Percentiles rank a stretch among this genome's conserved stretches.
Evolutionary conservation across 2,888 invertebrate genomes (phyloP).

Genomic region (Bellardia pandia): DNA sequence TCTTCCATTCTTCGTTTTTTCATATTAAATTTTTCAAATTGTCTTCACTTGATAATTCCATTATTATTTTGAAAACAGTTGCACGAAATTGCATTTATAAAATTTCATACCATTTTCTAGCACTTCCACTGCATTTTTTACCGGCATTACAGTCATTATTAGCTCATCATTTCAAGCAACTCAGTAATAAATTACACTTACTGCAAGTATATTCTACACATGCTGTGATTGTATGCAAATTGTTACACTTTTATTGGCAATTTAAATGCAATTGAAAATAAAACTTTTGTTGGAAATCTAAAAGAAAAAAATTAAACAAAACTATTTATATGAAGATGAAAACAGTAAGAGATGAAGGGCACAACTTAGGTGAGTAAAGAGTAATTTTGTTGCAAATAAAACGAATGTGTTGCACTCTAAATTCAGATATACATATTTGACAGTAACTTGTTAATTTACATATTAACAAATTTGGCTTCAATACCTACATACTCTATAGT

Average conservation of each 20-base stretch:
- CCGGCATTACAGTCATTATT: constrained; percentile 36
- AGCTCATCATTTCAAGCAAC: constrained; percentile 26
- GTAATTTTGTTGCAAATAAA: no score
- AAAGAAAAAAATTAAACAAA: neutral
- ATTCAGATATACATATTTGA: no score
- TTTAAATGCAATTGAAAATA: constrained; percentile 46
- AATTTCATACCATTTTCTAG: neutral
- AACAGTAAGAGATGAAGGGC: no score
- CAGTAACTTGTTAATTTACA: no score
- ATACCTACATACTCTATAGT: no score
- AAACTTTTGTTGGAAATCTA: neutral
- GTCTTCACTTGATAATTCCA: neutral
- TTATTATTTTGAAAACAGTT: neutral
- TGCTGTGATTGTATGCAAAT: constrained; percentile 43
- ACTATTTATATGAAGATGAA: neutral
- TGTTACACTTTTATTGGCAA: constrained; percentile 42
- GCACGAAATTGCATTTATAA: neutral
- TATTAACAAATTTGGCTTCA: no score
- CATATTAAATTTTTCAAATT: neutral
- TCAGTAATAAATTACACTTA: neutral
- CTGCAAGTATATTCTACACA: neutral
- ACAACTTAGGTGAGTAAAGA: no score
- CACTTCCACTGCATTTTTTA: neutral
- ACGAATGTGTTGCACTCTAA: no score
- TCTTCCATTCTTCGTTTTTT: no score